Base-by-base conservation (phyloP, 2,888 invertebrate genomes). In the Aleiodes alternator region DNA sequence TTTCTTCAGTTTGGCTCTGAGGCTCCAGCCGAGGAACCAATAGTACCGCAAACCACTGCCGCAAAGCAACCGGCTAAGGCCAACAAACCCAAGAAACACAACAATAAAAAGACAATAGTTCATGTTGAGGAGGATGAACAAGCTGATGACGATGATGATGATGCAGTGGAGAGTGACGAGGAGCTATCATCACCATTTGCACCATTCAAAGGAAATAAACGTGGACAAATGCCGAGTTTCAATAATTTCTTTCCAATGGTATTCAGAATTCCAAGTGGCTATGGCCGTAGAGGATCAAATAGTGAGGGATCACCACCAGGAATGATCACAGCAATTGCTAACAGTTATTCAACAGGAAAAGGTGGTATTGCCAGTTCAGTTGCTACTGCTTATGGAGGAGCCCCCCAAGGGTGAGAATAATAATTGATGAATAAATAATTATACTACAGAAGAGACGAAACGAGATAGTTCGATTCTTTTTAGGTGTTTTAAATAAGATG, bases 291-390 rank as follows among this genome's bases (percentile, higher is more conserved):
- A 57, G 85, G 90, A 14, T 68, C 74, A 4, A 12, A 76, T 7
- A 80, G 82, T 0, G 86, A 87, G 1, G 90, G 88, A 0, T 89
- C 90, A 0, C 90, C 90, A 0, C 91, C 92, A 0, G 92, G 93
- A 4, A 91, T 92, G 0, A 92, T 94, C 11, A 94, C 93, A 0
- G 94, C 94, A 1, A 92, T 95, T 16, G 94, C 95, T 38, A 95
- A 95, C 84, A 93, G 94, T 74, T 94, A 93, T 86, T 94, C 94
- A 84, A 94, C 94, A 0, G 93, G 93, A 1, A 92, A 92, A 79
- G 93, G 94, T 3, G 94, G 94, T 1, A 92, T 94, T 2, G 94
- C 94, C 11, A 93, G 92, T 75, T 94, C 94, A 80, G 94, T 94
- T 80, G 94, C 95, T 0, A 94, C 94, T 0, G 93, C 94, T 0